These are phyloP conservation scores for Sula dactylatra DNA, from an alignment of 2,113 vertebrate species.

Conservation along the genomic window DNA sequence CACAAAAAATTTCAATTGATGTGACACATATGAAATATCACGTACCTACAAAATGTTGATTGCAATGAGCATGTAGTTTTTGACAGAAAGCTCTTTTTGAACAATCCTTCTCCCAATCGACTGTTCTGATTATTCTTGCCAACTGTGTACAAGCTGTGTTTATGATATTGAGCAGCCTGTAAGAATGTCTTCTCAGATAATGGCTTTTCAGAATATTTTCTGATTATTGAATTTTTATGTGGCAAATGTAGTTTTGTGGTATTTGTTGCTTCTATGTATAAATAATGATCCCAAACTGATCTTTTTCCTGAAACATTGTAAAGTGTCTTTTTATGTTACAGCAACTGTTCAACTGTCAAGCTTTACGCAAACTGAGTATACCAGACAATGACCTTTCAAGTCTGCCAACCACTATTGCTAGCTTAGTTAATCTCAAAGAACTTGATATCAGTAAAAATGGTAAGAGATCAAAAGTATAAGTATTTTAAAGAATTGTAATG, in stretches of 20 bases:
- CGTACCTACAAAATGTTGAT: fast-evolving
- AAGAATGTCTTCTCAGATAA: neutral
- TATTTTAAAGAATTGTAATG: neutral
- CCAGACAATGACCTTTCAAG: constrained; percentile 97
- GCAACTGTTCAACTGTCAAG: constrained; percentile 99
- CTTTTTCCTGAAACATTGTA: neutral
- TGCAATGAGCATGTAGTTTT: fast-evolving
- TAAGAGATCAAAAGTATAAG: constrained; percentile 64
- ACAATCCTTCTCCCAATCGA: fast-evolving
- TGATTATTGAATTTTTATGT: neutral
- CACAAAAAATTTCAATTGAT: fast-evolving
- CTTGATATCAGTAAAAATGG: constrained; percentile 99
- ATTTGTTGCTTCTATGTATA: neutral
- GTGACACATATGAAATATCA: fast-evolving
- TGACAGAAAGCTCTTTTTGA: neutral
- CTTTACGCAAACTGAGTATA: constrained; percentile 94
- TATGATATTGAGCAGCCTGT: neutral
- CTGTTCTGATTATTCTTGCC: fast-evolving
- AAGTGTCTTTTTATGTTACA: constrained; percentile 69
- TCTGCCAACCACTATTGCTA: constrained; percentile 93
- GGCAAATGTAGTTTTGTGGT: neutral
- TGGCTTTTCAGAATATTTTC: neutral
- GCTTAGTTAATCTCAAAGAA: constrained; percentile 96
- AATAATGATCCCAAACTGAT: neutral
- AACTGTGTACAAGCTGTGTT: fast-evolving